These are phyloP conservation scores for Alcis repandata DNA, from an alignment of 2,888 invertebrate genomes.

Conservation along the genomic window DNA sequence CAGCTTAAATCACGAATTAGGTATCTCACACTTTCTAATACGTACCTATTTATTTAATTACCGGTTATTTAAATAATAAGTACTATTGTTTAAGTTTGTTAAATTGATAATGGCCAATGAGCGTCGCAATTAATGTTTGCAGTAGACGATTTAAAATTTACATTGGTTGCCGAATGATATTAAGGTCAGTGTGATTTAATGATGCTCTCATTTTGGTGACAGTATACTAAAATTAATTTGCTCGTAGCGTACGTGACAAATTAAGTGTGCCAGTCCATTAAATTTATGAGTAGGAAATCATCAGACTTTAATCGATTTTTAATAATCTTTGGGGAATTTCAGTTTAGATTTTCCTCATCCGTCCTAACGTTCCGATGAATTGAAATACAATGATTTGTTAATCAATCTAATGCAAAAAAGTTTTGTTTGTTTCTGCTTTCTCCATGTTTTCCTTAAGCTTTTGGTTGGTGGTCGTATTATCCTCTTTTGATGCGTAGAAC, in stretches of 20 bases:
- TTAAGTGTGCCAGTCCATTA: slow-evolving; percentile 73
- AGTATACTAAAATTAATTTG: slow-evolving; percentile 60
- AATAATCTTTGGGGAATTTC: slow-evolving; percentile 61
- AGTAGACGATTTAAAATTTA: slow-evolving; percentile 56
- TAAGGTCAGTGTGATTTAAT: slow-evolving; percentile 69
- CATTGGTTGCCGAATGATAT: slow-evolving; percentile 62
- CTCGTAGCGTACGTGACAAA: slow-evolving; percentile 74
- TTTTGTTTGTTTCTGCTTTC: background rate
- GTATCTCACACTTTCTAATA: too few relatives aligned
- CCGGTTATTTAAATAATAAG: background rate
- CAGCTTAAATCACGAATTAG: too few relatives aligned
- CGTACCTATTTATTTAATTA: too few relatives aligned
- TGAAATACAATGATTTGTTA: slow-evolving; percentile 26
- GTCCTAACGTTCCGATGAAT: slow-evolving; percentile 6
- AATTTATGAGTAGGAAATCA: slow-evolving; percentile 53
- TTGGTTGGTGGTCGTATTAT: background rate
- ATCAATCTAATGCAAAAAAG: slow-evolving; percentile 20
- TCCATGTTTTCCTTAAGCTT: slow-evolving; percentile 17
- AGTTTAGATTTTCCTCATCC: slow-evolving; percentile 69
- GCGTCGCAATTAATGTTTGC: slow-evolving; percentile 59
- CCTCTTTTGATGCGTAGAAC: background rate
- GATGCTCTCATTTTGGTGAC: slow-evolving; percentile 68
- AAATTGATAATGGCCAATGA: slow-evolving; percentile 48
- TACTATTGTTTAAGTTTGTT: slow-evolving; percentile 43
- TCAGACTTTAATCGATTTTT: slow-evolving; percentile 67